phyloP scores from a whole-genome alignment of 2,888 invertebrate species.

The Zygothrica quintamaculata region DNA sequence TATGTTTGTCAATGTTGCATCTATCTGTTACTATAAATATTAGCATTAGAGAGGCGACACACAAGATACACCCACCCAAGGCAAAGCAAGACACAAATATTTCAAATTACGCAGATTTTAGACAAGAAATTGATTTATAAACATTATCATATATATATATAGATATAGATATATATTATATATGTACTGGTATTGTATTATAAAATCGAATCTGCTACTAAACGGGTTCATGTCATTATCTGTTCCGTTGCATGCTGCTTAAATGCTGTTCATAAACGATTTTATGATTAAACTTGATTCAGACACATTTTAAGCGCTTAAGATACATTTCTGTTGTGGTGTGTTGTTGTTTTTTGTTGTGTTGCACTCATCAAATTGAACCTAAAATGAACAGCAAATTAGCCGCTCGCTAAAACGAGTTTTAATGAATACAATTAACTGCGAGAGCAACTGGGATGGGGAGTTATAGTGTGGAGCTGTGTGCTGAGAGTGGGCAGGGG shows the following conservation, averaged over 20 bases:
- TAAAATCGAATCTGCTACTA: neutral
- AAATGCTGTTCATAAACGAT: conserved; percentile 45
- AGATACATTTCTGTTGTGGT: neutral
- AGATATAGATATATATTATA: neutral
- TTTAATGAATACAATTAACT: conserved; percentile 9
- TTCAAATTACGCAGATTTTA: too few relatives aligned
- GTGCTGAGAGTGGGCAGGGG: too few relatives aligned
- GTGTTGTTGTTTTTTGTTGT: neutral
- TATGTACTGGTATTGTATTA: too few relatives aligned
- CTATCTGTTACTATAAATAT: too few relatives aligned
- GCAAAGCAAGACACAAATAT: too few relatives aligned
- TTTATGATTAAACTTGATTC: conserved; percentile 62
- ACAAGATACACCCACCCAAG: too few relatives aligned
- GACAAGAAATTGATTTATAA: conserved; percentile 63
- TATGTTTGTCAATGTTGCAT: too few relatives aligned
- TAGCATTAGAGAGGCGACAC: too few relatives aligned
- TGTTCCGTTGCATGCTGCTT: conserved; percentile 20
- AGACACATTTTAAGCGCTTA: conserved; percentile 36
- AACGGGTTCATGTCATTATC: conserved; percentile 40
- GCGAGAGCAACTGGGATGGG: neutral
- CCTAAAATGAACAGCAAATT: conserved; percentile 21
- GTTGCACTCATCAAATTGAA: conserved; percentile 6
- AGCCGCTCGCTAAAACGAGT: conserved; percentile 29
- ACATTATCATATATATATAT: conserved; percentile 1
- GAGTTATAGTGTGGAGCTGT: too few relatives aligned